phyloP scores from a whole-genome alignment of 2,888 invertebrate species.

The Cerastoderma edule region DNA sequence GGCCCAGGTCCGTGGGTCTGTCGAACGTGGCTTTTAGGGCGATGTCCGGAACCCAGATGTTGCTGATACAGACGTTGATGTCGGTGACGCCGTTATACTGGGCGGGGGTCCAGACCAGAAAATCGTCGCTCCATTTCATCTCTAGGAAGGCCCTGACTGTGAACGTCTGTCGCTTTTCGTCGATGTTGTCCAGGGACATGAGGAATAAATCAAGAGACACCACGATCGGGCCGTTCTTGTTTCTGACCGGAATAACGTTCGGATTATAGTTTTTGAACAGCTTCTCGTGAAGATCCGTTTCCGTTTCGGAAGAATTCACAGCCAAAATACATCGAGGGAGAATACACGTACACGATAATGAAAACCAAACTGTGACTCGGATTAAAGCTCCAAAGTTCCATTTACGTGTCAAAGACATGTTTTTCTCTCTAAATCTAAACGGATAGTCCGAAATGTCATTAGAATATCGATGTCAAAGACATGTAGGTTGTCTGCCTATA shows the following conservation, averaged over 20 bases:
- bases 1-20: conserved; percentile 53
- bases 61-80: conserved; percentile 48
- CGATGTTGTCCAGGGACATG: conserved; percentile 54
- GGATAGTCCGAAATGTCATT: too few species aligned
- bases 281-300: conserved; percentile 35
- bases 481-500: too few species aligned
- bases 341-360: too few species aligned
- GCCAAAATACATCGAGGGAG: too few species aligned
- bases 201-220: conserved; percentile 51
- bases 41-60: conserved; percentile 58
- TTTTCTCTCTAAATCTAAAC: too few species aligned
- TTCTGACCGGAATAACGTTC: conserved; percentile 35
- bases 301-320: too few species aligned
- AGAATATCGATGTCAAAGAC: too few species aligned
- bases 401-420: too few species aligned
- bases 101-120: conserved; percentile 40
- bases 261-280: conserved; percentile 45
- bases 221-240: conserved; percentile 27
- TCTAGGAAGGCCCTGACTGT: conserved; percentile 50
- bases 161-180: conserved; percentile 58
- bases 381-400: too few species aligned
- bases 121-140: conserved; percentile 56
- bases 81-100: conserved; percentile 35
- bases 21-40: conserved; percentile 44
- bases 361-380: too few species aligned